Conservation (phyloP, 2,797 vertebrate species). For the Neopelma chrysocephalum region DNA sequence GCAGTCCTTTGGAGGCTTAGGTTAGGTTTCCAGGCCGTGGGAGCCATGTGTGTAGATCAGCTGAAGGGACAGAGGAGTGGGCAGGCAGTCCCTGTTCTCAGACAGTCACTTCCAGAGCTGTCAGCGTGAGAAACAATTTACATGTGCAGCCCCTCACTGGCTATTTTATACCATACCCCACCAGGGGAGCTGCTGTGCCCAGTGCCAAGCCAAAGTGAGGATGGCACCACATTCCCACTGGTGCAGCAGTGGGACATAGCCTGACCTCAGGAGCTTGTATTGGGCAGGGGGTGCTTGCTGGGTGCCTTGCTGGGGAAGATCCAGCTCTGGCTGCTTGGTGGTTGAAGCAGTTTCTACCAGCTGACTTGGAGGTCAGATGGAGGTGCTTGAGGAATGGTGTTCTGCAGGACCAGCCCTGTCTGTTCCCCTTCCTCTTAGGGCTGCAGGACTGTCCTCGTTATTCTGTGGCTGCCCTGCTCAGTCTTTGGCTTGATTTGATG, state of each 20-base stretch:
- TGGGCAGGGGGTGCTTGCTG: background rate
- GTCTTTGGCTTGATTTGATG: background rate
- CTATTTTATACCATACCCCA: background rate
- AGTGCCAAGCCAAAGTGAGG: accelerated
- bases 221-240: background rate
- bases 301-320: background rate
- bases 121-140: background rate
- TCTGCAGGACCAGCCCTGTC: background rate
- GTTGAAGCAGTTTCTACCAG: background rate
- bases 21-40: background rate
- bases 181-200: background rate
- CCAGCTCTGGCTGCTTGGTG: background rate
- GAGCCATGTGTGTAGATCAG: background rate
- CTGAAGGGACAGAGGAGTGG: background rate
- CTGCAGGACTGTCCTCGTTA: background rate
- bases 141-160: background rate
- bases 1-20: background rate
- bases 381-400: background rate
- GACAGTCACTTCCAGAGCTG: background rate
- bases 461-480: background rate
- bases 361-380: background rate
- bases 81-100: background rate
- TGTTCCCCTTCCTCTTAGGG: background rate
- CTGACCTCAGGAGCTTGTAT: background rate
- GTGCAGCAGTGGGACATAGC: background rate